Evolutionary conservation across 2,797 vertebrate genomes (phyloP), one percentile per base, ranked within the genome.

Genomic region (Lutra lutra): DNA sequence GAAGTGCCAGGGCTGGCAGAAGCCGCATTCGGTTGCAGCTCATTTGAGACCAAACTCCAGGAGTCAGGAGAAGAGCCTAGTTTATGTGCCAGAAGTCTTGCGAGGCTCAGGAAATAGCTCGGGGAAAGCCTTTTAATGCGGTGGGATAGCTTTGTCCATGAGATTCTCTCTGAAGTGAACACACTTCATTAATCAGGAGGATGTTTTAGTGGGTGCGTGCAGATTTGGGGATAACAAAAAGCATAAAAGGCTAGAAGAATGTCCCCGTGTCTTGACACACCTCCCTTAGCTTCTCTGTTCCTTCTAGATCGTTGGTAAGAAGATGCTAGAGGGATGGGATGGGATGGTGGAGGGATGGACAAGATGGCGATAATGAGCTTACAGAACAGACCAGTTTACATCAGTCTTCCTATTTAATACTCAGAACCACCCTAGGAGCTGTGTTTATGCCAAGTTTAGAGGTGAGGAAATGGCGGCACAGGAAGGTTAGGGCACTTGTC

Each of bases 101-200:
- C 0, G 17, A 84, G 80, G 51, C 32, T 66, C 78, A 43, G 48
- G 56, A 94, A 92, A n/a, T 35, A 43, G 62, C 94, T 72, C 66
- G 2, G 15, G 58, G 73, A 75, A 60, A 91, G 48, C 29, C 80
- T 78, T 14, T 56, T 43, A 17, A 23, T 58, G 82, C 82, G 54
- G 35, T 3, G 0, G 32, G 72, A 25, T 9, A 29, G 27, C 68
- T 82, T 40, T n/a, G 46, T 79, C 75, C 48, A 0, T 11, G 78
- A 85, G 56, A 27, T 17, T 70, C 66, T 88, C 86, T 93, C 75
- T 94, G 89, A 96, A 89, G 46, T 78, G 35, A 66, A 38, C 21
- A n/a, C 46, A 32, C 89, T 70, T 89, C 48, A 15, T 80, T 85
- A 12, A 91, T 54, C 75, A 70, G 66, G 51, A 84, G 32, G 72